A percentile compares a stretch with the other conserved stretches of the same genome.
Conservation (phyloP, 2,797 vertebrate genomes). For the Schizothorax lantsangensis region DNA sequence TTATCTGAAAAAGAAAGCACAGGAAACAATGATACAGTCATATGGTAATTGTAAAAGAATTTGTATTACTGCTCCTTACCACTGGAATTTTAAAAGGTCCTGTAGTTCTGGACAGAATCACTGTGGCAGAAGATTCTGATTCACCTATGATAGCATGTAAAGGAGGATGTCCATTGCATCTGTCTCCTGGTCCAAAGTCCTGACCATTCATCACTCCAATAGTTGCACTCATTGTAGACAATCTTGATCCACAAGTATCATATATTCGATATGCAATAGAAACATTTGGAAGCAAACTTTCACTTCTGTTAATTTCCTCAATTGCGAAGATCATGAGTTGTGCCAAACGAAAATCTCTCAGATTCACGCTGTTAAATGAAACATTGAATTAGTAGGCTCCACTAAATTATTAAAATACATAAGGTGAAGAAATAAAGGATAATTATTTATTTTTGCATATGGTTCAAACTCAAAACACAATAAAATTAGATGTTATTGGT, state of each 20-base stretch:
- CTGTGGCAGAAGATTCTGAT: constrained; percentile 58
- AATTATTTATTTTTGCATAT: neutral
- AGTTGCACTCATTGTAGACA: constrained; percentile 56
- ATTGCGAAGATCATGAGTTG: constrained; percentile 65
- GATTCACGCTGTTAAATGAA: constrained; percentile 53
- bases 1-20: constrained; percentile 68
- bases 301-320: constrained; percentile 65
- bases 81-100: constrained; percentile 55
- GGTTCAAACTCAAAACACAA: neutral
- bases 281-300: constrained; percentile 60
- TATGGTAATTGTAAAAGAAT: neutral
- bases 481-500: neutral
- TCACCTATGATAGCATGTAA: constrained; percentile 58
- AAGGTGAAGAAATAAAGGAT: neutral
- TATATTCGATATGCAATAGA: constrained; percentile 63
- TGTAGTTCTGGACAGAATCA: constrained; percentile 52
- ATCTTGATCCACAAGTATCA: constrained; percentile 61
- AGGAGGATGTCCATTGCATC: constrained; percentile 24
- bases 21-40: neutral
- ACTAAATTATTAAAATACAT: neutral
- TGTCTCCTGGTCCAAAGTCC: neutral
- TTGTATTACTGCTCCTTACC: neutral
- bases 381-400: neutral
- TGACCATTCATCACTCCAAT: constrained; percentile 63
- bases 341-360: constrained; percentile 63